A percentile compares a stretch with the other conserved stretches of the same genome.
Conservation (phyloP, 2,888 invertebrate genomes). For the Notocelia uddmanniana region DNA sequence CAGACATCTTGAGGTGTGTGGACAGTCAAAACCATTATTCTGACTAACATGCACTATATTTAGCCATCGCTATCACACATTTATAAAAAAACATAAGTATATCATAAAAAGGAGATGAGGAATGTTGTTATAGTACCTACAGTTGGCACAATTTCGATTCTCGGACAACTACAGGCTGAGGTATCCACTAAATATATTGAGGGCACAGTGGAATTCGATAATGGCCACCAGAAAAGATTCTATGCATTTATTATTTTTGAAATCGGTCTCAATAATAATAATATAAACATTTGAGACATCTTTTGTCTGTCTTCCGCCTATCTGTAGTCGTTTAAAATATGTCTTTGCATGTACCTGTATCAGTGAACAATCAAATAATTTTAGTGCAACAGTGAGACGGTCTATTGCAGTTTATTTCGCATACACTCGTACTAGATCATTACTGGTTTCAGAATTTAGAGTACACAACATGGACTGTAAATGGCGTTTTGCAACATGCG, state of each 20-base stretch:
- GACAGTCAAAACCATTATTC: neutral
- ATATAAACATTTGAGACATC: no score
- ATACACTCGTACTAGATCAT: neutral
- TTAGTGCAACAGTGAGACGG: no score
- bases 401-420: neutral
- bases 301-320: no score
- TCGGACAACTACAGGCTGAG: no score
- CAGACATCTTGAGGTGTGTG: neutral
- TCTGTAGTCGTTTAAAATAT: no score
- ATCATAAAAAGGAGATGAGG: neutral
- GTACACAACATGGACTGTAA: neutral
- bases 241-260: no score
- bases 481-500: slow-evolving; percentile 17
- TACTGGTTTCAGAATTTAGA: slow-evolving; percentile 1
- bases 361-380: no score
- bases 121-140: neutral
- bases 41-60: neutral
- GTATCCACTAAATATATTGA: no score
- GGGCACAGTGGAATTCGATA: no score
- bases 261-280: no score
- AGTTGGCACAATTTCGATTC: neutral
- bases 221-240: no score
- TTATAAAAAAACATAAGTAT: neutral
- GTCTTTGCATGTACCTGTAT: no score
- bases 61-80: neutral